Evolutionary conservation across 2,797 vertebrate species (phyloP).

Genomic region (Alcedo atthis): DNA sequence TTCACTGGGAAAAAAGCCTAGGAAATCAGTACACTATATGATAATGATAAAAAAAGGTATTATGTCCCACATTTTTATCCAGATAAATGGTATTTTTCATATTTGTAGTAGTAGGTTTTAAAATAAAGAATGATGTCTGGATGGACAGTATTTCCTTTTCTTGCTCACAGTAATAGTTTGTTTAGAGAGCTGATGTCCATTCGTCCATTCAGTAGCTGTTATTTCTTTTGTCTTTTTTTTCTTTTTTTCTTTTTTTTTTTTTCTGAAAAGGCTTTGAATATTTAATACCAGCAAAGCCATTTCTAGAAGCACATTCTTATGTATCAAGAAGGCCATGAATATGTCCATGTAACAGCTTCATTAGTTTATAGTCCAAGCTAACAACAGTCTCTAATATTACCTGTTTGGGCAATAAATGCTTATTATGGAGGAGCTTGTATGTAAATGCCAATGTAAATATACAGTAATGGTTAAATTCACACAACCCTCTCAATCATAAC

Average conservation of each 20-base stretch:
- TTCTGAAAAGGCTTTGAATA: neutral
- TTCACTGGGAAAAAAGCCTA: neutral
- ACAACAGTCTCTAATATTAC: neutral
- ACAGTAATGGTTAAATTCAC: neutral
- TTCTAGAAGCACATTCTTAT: neutral
- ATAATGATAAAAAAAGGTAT: neutral
- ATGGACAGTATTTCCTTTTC: neutral
- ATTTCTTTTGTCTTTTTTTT: neutral
- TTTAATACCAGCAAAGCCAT: neutral
- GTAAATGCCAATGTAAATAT: neutral
- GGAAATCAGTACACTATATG: neutral
- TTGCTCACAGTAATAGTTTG: neutral
- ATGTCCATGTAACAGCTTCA: neutral
- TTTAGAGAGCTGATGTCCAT: neutral
- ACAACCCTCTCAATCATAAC: neutral
- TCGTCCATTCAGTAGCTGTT: neutral
- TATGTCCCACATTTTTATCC: neutral
- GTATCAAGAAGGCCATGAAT: fast-evolving
- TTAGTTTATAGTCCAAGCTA: neutral
- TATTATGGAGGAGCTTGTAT: neutral
- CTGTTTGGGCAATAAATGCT: neutral
- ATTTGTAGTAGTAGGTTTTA: neutral
- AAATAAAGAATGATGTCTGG: neutral
- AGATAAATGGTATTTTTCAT: neutral
- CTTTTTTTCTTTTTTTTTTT: neutral